These are phyloP conservation scores for Vombatus ursinus DNA, from an alignment of 2,113 vertebrate species.

Conservation along the genomic window DNA sequence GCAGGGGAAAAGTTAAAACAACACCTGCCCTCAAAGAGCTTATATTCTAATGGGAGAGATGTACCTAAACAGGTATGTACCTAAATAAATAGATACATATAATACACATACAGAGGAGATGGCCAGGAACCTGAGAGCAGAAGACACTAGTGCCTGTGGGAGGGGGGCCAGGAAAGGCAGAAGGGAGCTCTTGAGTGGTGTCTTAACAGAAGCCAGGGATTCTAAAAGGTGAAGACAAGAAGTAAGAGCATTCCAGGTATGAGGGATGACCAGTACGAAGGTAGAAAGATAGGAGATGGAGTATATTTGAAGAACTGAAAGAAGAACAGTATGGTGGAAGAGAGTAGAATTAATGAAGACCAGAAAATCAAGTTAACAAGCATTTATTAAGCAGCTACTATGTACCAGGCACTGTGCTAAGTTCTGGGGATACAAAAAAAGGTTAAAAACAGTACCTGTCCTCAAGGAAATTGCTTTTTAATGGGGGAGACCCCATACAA, in stretches of 20 bases:
- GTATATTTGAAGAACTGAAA: not conserved
- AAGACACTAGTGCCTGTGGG: too few relatives aligned
- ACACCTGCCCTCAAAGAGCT: not conserved
- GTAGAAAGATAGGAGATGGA: not conserved
- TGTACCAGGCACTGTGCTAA: not conserved
- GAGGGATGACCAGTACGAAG: too few relatives aligned
- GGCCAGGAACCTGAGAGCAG: not conserved
- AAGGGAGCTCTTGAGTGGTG: too few relatives aligned
- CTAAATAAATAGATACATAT: not conserved
- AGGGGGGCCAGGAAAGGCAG: too few relatives aligned
- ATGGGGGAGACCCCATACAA: not conserved
- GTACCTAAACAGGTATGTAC: too few relatives aligned
- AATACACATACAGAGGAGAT: not conserved
- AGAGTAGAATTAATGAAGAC: not conserved
- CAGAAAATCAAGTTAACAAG: not conserved
- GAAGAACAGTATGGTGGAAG: not conserved
- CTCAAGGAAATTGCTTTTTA: not conserved
- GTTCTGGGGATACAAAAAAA: not conserved
- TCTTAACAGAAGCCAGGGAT: too few relatives aligned
- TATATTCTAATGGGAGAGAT: not conserved
- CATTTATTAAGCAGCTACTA: not conserved
- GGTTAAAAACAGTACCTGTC: not conserved
- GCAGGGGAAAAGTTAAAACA: not conserved
- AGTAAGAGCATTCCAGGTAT: too few relatives aligned
- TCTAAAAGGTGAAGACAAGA: too few relatives aligned